Base-by-base conservation (phyloP, 2,888 invertebrate genomes). In the Eristalinus sepulchralis region DNA sequence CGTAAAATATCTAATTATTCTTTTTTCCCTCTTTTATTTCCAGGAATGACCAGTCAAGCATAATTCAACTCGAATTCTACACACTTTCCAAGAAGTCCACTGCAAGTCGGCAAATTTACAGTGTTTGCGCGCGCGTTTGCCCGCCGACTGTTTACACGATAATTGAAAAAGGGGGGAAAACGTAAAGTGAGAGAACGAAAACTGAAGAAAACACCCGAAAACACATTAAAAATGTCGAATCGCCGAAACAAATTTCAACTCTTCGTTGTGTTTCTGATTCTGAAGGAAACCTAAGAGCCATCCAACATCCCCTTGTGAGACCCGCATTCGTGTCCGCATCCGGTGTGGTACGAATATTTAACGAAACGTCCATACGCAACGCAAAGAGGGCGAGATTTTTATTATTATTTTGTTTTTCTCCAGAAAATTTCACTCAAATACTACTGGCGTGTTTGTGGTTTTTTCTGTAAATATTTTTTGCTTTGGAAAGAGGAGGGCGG, bases 201-300 rank as follows among this genome's bases (percentile, higher is more conserved):
- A 20, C 9, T 59, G 68, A 63, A 11, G 39, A 24, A 39, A 55
- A 31, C 31, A 31, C 39, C 33, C 17, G 60, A 53, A 78, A 66
- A 33, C 57, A 27, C 57, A 2, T n/a, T 60, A 60, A 90, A 88
- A 90, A 90, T 90, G 90, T 89, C 89, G 89, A 90, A 89, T 88
- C 89, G 90, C 88, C 91, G 89, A 76, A 88, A 88, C 70, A 89
- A 89, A 79, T 84, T 88, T 59, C 81, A 88, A 77, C 76, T 88
- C 63, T 86, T 84, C 76, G 77, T 89, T 31, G 88, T 88, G 60
- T 88, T 77, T 86, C 67, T 88, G 67, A 75, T 88, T 88, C 82
- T 86, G 47, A 88, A 88, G 72, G 73, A 88, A 63, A 88, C 87
- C 81, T 84, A 89, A 71, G 62, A 77, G 60, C 63, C 33, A 22